Evolutionary conservation across 2,888 invertebrate genomes (phyloP), one percentile per base, ranked within the genome.

Genomic region (Pristionchus entomophagus): DNA sequence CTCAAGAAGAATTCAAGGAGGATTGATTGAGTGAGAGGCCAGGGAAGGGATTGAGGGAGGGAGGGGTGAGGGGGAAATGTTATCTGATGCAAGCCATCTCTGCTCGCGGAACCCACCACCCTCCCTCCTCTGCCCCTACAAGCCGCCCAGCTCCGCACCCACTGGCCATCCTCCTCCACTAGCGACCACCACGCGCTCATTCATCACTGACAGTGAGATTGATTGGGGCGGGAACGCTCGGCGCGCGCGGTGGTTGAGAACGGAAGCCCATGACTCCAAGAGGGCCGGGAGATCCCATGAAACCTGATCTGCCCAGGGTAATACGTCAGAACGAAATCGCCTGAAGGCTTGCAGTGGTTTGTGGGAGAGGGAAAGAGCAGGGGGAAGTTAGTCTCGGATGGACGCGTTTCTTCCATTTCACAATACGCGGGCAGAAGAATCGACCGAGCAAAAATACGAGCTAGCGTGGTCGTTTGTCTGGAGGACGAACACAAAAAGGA

Each of bases 21-120:
- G 82, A 73, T 73, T 73, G 73, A 73, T 73, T 73, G 73, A 73
- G 73, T 73, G 73, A 69, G 65, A 69, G 38, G 38, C 29, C 22
- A 38, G 65, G 12, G 73, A 73, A 73, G 38, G 38, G 65, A 65
- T 22, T 22, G 73, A 73, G 41, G 5, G 41, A 51, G 49, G n/a
- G 80, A 51, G 80, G 12, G 41, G 45, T 45, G 45, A n/a, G 73
- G 19, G 14, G 45, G 45, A 45, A 41, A 73, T 73, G n/a, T n/a
- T 73, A 73, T 73, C 73, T n/a, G 73, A 3, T 73, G 10, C 38
- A 38, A 80, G 51, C 29, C 51, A 53, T 53, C 80, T 51, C 51
- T 29, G 29, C 80, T 51, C 51, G 51, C 51, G 51, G 53, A 32
- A 51, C 80, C 38, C 26, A 51, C 32, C 41, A n/a, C 10, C 22